Conservation (phyloP, 2,888 invertebrate genomes). For the Pseudeuparius sepicola region DNA sequence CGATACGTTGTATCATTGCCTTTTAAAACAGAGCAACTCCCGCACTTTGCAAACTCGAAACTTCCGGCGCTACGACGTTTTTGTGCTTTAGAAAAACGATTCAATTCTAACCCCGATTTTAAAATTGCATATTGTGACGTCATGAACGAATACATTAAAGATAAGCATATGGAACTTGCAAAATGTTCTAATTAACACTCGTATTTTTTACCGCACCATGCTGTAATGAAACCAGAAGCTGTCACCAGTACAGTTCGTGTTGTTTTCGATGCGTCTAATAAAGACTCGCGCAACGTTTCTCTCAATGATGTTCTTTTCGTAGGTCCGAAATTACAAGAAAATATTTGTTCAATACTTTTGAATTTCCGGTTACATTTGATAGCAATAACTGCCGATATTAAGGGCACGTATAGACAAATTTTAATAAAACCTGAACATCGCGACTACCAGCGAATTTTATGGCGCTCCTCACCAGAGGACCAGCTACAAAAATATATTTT, state of each 20-base stretch:
- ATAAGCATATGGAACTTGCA: too few relatives aligned
- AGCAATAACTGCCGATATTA: constrained; percentile 16
- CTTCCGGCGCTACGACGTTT: too few relatives aligned
- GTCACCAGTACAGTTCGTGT: constrained; percentile 1
- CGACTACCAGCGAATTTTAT: constrained; percentile 14
- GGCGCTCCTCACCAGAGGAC: constrained; percentile 8
- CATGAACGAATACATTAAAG: too few relatives aligned
- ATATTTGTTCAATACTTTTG: constrained; percentile 5
- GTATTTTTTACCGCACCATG: constrained; percentile 2
- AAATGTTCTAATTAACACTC: too few relatives aligned
- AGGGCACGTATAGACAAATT: constrained; percentile 15
- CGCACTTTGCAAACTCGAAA: too few relatives aligned
- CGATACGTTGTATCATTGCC: too few relatives aligned
- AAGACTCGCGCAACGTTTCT: background rate
- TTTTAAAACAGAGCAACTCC: too few relatives aligned
- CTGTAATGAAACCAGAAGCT: constrained; percentile 1
- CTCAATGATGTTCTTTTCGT: constrained; percentile 1
- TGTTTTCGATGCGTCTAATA: constrained; percentile 1
- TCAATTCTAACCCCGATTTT: too few relatives aligned
- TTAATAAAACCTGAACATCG: constrained; percentile 7
- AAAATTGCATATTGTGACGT: too few relatives aligned
- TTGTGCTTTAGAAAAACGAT: too few relatives aligned
- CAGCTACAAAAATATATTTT: constrained; percentile 8
- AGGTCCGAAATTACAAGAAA: constrained; percentile 2
- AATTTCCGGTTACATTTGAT: constrained; percentile 2